Evolutionary conservation across 1,140 invertebrate species (phyloP).

Genomic region (Sesamia nonagrioides): DNA sequence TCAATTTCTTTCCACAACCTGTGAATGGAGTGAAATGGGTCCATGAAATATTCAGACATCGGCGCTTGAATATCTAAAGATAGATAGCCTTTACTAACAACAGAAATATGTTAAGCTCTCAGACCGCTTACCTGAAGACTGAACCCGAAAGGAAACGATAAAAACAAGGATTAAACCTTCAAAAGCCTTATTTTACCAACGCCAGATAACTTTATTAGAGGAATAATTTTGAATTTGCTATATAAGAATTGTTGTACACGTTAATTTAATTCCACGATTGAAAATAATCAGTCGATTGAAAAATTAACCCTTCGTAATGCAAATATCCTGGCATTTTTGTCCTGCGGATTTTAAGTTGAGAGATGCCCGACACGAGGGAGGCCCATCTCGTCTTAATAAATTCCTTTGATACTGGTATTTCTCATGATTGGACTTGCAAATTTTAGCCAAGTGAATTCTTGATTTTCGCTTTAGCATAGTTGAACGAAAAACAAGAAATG

Average conservation of each 20-base stretch:
- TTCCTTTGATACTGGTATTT: slow-evolving; percentile 46
- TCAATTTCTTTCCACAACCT: no score
- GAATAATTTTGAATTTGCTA: no score
- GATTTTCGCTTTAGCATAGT: slow-evolving; percentile 42
- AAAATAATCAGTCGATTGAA: no score
- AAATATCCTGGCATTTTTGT: not conserved
- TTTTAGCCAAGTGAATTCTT: slow-evolving; percentile 42
- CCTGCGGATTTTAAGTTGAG: not conserved
- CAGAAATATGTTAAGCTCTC: not conserved
- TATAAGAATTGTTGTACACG: no score
- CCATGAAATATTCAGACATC: not conserved
- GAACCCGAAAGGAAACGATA: not conserved
- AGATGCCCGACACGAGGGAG: not conserved
- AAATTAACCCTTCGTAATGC: no score
- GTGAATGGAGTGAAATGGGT: not conserved
- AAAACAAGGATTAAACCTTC: not conserved
- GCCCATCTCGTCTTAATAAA: slow-evolving; percentile 48
- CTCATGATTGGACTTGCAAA: slow-evolving; percentile 46
- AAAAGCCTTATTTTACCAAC: no score
- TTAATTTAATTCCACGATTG: no score
- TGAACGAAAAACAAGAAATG: slow-evolving; percentile 42
- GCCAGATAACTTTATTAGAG: no score
- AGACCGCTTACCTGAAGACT: not conserved
- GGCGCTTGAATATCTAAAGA: not conserved
- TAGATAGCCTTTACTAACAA: not conserved